Percentiles rank a stretch among this genome's conserved stretches.
Conservation (phyloP, 2,113 vertebrate species). For the Nettapus auritus region DNA sequence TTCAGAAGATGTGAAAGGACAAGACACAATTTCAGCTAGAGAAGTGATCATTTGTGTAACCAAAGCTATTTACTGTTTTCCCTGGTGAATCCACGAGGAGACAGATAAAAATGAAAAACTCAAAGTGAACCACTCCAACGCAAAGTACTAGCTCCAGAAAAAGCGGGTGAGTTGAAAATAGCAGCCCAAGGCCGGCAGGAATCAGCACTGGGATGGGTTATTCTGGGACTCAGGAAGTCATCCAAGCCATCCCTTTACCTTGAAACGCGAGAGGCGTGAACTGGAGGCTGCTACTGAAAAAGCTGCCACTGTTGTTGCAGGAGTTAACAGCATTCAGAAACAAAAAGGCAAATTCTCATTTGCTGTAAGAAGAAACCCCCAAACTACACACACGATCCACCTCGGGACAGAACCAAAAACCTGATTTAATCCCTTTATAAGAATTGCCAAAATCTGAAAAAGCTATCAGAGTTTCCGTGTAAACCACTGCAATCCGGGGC, state of each 20-base stretch:
- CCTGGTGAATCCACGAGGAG: background rate
- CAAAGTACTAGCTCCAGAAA: background rate
- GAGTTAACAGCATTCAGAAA: background rate
- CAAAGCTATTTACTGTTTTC: background rate
- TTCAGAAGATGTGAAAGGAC: background rate
- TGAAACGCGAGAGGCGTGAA: background rate
- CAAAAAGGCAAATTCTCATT: background rate
- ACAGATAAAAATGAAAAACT: background rate
- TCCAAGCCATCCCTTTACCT: constrained; percentile 25
- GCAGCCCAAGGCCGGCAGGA: background rate
- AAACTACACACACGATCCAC: background rate
- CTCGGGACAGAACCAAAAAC: background rate
- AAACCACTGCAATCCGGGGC: background rate
- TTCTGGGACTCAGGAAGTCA: constrained; percentile 46
- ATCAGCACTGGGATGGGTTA: background rate
- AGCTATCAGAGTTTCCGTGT: background rate
- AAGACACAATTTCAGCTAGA: background rate
- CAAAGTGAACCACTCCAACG: background rate
- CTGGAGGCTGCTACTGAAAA: background rate
- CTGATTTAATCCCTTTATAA: background rate
- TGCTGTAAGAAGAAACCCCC: background rate
- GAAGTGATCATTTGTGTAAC: background rate
- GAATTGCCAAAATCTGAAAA: background rate
- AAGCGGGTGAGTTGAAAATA: background rate
- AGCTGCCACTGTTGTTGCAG: too few relatives aligned